Evolutionary conservation across 2,113 vertebrate genomes (phyloP).

Genomic region (Choloepus hoffmanni): DNA sequence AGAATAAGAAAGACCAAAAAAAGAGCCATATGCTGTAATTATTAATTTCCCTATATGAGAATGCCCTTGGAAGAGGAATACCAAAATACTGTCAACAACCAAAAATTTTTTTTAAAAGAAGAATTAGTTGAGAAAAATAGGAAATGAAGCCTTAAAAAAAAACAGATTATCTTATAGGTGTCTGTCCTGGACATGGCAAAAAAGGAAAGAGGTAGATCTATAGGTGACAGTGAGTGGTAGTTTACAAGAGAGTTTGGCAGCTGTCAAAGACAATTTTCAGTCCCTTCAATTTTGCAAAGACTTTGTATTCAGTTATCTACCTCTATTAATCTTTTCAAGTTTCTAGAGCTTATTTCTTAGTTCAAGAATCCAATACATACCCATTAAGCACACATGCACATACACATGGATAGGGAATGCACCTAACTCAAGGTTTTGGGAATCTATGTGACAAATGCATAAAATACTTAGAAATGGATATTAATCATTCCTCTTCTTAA

Average conservation of each 20-base stretch:
- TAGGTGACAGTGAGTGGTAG: neutral
- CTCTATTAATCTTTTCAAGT: neutral
- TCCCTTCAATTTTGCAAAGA: neutral
- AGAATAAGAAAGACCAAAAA: too few species aligned
- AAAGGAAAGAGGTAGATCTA: neutral
- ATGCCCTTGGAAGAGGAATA: neutral
- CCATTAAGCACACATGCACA: neutral
- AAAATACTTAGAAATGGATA: neutral
- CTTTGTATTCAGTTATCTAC: neutral
- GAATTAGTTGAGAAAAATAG: neutral
- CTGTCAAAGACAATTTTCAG: neutral
- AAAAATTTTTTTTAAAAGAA: neutral
- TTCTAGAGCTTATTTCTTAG: neutral
- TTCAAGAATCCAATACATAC: neutral
- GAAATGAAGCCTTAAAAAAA: neutral
- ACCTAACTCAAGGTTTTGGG: neutral
- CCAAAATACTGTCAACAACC: neutral
- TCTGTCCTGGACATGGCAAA: neutral
- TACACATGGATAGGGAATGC: neutral
- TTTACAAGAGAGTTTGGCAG: neutral
- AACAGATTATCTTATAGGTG: neutral
- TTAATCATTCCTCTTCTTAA: neutral
- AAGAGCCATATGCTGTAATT: neutral
- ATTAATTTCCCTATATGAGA: slow-evolving; percentile 40
- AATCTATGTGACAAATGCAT: neutral